Evolutionary conservation across 2,797 vertebrate species (phyloP).

Genomic region (Arrhamphus sclerolepis): DNA sequence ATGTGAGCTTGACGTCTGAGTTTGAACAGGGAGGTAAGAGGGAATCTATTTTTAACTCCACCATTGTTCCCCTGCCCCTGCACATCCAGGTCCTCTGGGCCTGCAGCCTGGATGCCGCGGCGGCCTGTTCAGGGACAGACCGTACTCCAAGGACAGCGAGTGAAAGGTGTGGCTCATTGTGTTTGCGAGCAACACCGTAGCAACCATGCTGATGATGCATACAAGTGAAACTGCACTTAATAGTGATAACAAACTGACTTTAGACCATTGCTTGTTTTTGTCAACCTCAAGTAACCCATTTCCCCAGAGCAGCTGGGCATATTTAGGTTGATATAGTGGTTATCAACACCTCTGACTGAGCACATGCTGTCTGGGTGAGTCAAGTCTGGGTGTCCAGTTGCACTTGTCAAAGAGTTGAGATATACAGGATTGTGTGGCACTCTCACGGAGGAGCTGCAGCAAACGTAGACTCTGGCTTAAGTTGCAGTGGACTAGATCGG

Average conservation of each 20-base stretch:
- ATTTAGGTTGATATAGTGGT: constrained; percentile 68
- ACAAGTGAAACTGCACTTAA: constrained; percentile 23
- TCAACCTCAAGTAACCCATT: constrained; percentile 52
- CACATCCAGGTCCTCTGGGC: constrained; percentile 38
- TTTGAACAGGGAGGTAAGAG: constrained; percentile 55
- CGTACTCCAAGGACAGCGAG: constrained; percentile 40
- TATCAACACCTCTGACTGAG: constrained; percentile 63
- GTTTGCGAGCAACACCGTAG: constrained; percentile 48
- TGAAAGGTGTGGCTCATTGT: constrained; percentile 55
- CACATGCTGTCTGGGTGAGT: constrained; percentile 57
- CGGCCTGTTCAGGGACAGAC: constrained; percentile 41
- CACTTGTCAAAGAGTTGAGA: constrained; percentile 52
- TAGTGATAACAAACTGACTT: constrained; percentile 16
- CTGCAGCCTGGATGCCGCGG: constrained; percentile 31
- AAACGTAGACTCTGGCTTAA: constrained; percentile 52
- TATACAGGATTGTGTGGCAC: constrained; percentile 57
- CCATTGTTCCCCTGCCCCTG: constrained; percentile 62
- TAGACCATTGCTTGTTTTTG: constrained; percentile 4
- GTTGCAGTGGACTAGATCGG: constrained; percentile 60
- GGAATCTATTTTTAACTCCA: constrained; percentile 69
- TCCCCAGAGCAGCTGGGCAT: constrained; percentile 43
- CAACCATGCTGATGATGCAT: constrained; percentile 43
- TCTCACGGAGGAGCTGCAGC: constrained; percentile 29
- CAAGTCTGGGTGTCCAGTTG: constrained; percentile 62
- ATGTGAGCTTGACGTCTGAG: constrained; percentile 48